Base-by-base conservation (phyloP, 2,113 vertebrate genomes). In the Synchiropus splendidus region DNA sequence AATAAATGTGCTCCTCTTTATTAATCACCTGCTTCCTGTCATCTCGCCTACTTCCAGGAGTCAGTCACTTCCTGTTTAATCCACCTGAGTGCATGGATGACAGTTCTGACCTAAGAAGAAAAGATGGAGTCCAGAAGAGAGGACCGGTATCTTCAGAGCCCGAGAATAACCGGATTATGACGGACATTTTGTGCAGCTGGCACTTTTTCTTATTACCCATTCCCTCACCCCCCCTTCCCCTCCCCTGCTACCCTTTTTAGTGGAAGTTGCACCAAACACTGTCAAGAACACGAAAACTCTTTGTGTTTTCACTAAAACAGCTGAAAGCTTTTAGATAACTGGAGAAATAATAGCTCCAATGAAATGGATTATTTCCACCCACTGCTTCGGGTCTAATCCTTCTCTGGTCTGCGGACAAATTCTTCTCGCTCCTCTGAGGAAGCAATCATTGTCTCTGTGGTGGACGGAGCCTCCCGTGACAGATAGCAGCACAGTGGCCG, bases 31-130 rank as follows among this genome's bases (percentile, higher is more conserved):
- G 45, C 56, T 67, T 72, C 58, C 70, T 59, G 60, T 62, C 67
- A 40, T 40, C 51, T 37, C 70, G 64, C 70, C 57, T 71, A 70
- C 69, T 45, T 61, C 48, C 72, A 78, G 76, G 78, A 75, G 76
- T 72, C 70, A 67, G 44, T 69, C 21, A 27, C 44, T 56, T 72
- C 62, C 67, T 70, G 67, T 46, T 58, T 79, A 83, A 79, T 79
- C 80, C 80, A 71, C 76, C 70, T 73, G 80, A 81, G 74, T 81
- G 80, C 80, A 79, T 57, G 62, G 78, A 83, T 64, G 80, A 83
- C 78, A 81, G 59, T 83, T 83, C 80, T 78, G 78, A 80, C 80
- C 76, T 74, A 78, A 80, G 76, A 79, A 79, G 74, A 68, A 70
- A 70, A 79, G 72, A 77, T 70, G 65, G 72, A 76, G 58, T 78